These are phyloP conservation scores for Trichomalopsis sarcophagae DNA, from an alignment of 1,140 invertebrate genomes.

Conservation along the genomic window DNA sequence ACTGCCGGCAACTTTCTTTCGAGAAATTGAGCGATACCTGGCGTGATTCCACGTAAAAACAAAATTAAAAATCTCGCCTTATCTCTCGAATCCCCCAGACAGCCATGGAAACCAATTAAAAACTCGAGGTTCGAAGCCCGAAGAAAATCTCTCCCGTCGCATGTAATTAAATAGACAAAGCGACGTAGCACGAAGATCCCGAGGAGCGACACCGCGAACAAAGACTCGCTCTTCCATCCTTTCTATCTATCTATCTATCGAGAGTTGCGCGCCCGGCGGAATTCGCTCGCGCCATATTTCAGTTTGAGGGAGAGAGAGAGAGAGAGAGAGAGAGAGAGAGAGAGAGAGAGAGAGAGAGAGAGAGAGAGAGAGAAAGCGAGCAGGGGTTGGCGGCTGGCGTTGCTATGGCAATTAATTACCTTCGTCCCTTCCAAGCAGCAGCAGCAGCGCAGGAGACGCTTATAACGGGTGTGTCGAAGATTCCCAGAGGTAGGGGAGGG, in stretches of 20 bases:
- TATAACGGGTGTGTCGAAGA: conserved; percentile 70
- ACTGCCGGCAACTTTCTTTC: too few species aligned
- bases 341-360: conserved; percentile 36
- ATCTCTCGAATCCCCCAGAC: too few species aligned
- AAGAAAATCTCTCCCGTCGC: neutral
- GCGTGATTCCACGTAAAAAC: too few species aligned
- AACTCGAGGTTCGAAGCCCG: neutral
- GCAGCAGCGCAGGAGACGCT: conserved; percentile 59
- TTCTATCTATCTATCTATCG: conserved; percentile 2
- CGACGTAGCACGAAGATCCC: neutral
- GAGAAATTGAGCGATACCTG: too few species aligned
- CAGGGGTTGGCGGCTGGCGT: conserved; percentile 68
- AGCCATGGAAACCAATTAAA: too few species aligned
- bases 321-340: conserved; percentile 12
- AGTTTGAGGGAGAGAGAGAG: conserved; percentile 62
- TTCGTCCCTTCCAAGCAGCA: conserved; percentile 68
- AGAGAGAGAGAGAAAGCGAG: conserved; percentile 38
- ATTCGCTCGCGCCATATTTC: conserved; percentile 67
- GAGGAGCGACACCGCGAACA: conserved; percentile 16
- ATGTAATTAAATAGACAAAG: conserved; percentile 47
- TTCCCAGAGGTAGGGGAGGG: conserved; percentile 24
- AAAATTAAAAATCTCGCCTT: too few species aligned
- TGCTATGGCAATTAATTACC: conserved; percentile 76
- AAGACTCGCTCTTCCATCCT: conserved; percentile 31
- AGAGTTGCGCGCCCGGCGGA: conserved; percentile 6